Evolutionary conservation across 2,797 vertebrate species (phyloP).

Genomic region (Furcifer pardalis): DNA sequence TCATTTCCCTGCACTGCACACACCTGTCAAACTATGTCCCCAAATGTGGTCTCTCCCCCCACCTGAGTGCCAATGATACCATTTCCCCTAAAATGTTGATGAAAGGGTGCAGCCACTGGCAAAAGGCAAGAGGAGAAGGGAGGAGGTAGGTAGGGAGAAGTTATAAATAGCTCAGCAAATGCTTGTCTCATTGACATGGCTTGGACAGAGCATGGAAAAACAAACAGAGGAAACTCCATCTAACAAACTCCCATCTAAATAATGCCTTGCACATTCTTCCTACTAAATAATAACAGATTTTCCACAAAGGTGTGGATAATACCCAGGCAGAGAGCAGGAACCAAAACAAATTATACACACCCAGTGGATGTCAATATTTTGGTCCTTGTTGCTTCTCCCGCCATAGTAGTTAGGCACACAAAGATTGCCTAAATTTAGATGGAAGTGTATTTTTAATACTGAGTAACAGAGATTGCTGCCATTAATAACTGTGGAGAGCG

Average conservation of each 20-base stretch:
- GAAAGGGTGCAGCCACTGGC: conserved; percentile 67
- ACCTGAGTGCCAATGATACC: neutral
- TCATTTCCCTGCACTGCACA: neutral
- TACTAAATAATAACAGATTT: conserved; percentile 66
- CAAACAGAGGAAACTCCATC: conserved; percentile 74
- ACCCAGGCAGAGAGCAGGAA: conserved; percentile 40
- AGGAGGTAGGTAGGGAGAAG: conserved; percentile 18
- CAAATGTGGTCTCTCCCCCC: neutral
- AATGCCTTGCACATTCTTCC: conserved; percentile 56
- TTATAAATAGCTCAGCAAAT: conserved; percentile 71
- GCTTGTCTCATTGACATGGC: conserved; percentile 67
- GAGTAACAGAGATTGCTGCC: conserved; percentile 56
- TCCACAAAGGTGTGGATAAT: conserved; percentile 59
- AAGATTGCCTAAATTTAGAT: conserved; percentile 68
- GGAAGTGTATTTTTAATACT: conserved; percentile 65
- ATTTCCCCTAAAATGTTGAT: conserved; percentile 44
- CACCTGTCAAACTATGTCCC: neutral
- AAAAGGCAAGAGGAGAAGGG: neutral
- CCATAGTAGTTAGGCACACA: conserved; percentile 62
- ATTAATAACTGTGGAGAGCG: conserved; percentile 70
- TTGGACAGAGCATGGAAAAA: conserved; percentile 75
- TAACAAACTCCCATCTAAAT: conserved; percentile 41
- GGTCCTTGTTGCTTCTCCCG: conserved; percentile 56
- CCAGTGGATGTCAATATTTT: conserved; percentile 72
- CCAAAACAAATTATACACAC: conserved; percentile 72